Evolutionary conservation across 2,797 vertebrate genomes (phyloP), one percentile per base, ranked within the genome.

Genomic region (Paratrypauchen microcephalus): DNA sequence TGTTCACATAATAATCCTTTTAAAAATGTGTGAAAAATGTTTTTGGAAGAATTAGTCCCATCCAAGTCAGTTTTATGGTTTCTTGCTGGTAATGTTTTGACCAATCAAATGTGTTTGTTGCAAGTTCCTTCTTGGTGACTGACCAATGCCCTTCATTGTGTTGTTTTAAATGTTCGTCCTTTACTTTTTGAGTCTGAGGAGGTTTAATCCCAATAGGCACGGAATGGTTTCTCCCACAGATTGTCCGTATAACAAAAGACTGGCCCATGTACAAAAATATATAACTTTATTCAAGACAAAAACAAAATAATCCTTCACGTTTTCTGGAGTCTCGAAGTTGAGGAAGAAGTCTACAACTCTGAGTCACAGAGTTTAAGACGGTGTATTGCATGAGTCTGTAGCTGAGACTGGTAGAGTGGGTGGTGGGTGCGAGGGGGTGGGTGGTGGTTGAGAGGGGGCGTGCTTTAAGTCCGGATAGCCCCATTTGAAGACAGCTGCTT

Each of bases 401-500:
- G 52, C 76, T 78, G 72, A 72, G 84, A 69, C 13, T n/a, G 52
- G n/a, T 52, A 52, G 50, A 52, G 50, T 52, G n/a, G 81, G 78
- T 73, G 80, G 76, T 76, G 50, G 41, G 21, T 69, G 72, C 76
- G 70, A 62, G 69, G 64, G 62, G 72, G 67, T 2, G 32, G 32
- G 32, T 36, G 32, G 13, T 45, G 41, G 41, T 2, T 6, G 41
- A 45, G 13, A 57, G 69, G 50, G 50, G 76, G 78, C 52, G 45
- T 56, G 69, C 65, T 72, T 79, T 95, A 97, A 75, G 96, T 98
- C 93, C 94, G 88, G 70, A 95, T 92, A 83, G 91, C 87, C 3
- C 95, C 94, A 0, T 94, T 95, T 70, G 91, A 91, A 67, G 95
- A 89, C 0, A 92, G 93, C 77, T 92, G 94, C 45, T 96, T 95